Percentiles rank a stretch among this genome's conserved stretches.
These are phyloP conservation scores for Lepidochitona cinerea DNA, from an alignment of 2,888 invertebrate species.

Conservation along the genomic window DNA sequence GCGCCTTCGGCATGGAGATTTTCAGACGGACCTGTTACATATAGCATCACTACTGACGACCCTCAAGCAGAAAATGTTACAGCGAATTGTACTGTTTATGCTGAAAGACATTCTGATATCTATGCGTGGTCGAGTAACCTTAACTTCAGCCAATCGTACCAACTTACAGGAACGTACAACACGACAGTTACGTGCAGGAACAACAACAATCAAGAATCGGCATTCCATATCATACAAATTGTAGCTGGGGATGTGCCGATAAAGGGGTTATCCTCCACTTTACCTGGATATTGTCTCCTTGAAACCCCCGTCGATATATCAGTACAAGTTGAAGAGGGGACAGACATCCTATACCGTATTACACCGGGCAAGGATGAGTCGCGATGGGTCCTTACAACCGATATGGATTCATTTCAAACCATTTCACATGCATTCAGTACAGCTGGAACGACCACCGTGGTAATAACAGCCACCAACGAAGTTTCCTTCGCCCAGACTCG, in stretches of 20 bases:
- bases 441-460: background rate
- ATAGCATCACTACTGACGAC: background rate
- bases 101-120: background rate
- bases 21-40: background rate
- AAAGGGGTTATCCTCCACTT: background rate
- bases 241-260: background rate
- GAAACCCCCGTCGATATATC: background rate
- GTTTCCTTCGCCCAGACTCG: background rate
- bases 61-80: background rate
- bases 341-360: background rate
- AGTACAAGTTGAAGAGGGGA: background rate
- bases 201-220: background rate
- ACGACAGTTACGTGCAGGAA: background rate
- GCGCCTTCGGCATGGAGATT: background rate
- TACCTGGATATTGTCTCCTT: background rate
- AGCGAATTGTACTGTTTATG: background rate
- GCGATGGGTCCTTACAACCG: background rate
- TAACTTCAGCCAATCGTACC: background rate
- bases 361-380: background rate
- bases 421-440: background rate
- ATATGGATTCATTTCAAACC: background rate
- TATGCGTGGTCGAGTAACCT: background rate
- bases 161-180: background rate
- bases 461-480: background rate
- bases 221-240: background rate